Evolutionary conservation across 1,140 invertebrate genomes (phyloP), one percentile per base, ranked within the genome.

Genomic region (Ceratina australensis): DNA sequence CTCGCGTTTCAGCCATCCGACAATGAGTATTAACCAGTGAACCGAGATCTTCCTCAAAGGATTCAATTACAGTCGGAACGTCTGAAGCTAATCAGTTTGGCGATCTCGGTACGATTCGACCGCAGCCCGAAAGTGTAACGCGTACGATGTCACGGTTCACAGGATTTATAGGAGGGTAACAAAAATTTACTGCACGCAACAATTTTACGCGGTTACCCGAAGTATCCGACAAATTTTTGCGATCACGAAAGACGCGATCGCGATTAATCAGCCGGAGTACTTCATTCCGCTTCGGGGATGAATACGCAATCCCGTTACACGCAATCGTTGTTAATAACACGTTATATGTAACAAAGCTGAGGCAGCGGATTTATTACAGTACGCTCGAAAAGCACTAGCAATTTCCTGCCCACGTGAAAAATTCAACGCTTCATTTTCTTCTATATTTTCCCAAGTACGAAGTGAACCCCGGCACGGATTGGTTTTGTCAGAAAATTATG

Each of bases 1-100:
- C 26, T 24, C 24, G 72, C 63, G 50, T 77, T 59, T 57, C 24
- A 67, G 28, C 42, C 20, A 59, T 68, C 50, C n/a, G n/a, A n/a
- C n/a, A n/a, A n/a, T 72, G 72, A 49, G 42, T 66, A 82, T 82
- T 82, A 82, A 77, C 77, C 42, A 71, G 47, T 65, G 49, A 80
- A 16, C 49, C 65, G 54, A 71, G 57, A 76, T 65, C 61, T 49
- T 60, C 22, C 22, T 81, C 79, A 78, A 72, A 82, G 64, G 79
- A 81, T 81, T 69, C 52, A 82, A 77, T 82, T 78, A 72, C 54
- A 76, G 24, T 15, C 42, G 42, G 26, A 76, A 76, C 54, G 50
- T 47, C 42, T 33, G 50, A 50, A 18, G 52, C n/a, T 69, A 52
- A 76, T 50, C 73, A 15, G 42, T 33, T n/a, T n/a, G n/a, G n/a